phyloP scores from a whole-genome alignment of 2,888 invertebrate genomes.

The Drosophila paramelanica region DNA sequence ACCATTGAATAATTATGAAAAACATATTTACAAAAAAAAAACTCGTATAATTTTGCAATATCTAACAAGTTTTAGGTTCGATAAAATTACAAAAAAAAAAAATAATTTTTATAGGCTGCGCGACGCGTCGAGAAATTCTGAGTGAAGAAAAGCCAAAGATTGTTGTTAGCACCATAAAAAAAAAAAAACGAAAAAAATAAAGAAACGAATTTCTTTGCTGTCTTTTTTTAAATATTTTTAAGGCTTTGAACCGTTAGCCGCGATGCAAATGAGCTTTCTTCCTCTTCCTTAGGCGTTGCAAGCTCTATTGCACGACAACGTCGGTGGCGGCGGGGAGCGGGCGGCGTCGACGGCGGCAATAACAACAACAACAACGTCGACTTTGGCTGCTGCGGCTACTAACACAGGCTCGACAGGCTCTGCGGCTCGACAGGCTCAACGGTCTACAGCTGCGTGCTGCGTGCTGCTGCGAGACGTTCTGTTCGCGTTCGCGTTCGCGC shows the following conservation, averaged over 20 bases:
- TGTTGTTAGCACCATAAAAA: slow-evolving; percentile 38
- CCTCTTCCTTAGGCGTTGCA: slow-evolving; percentile 53
- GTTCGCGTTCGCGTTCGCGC: slow-evolving; percentile 81
- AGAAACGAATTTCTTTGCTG: slow-evolving; percentile 5
- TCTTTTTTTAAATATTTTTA: slow-evolving; percentile 24
- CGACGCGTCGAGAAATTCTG: slow-evolving; percentile 11
- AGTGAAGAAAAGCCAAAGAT: slow-evolving; percentile 18
- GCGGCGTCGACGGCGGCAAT: slow-evolving; percentile 8
- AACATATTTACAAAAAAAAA: not conserved
- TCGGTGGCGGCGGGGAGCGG: slow-evolving; percentile 12
- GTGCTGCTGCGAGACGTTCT: slow-evolving; percentile 52
- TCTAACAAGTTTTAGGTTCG: slow-evolving; percentile 13
- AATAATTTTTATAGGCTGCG: slow-evolving; percentile 1
- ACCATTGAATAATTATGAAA: slow-evolving; percentile 8
- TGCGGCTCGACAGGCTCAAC: slow-evolving; percentile 21
- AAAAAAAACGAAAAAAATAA: slow-evolving; percentile 37
- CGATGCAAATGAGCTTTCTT: slow-evolving; percentile 52
- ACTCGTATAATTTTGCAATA: slow-evolving; percentile 1
- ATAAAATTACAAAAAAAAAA: not conserved
- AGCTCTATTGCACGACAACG: slow-evolving; percentile 15
- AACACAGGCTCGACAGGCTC: slow-evolving; percentile 27
- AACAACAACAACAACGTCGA: slow-evolving; percentile 8
- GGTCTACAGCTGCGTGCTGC: slow-evolving; percentile 43
- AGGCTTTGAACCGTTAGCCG: slow-evolving; percentile 38
- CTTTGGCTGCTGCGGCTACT: slow-evolving; percentile 34